Evolutionary conservation across 2,113 vertebrate genomes (phyloP).

Genomic region (Onychostoma macrolepis): DNA sequence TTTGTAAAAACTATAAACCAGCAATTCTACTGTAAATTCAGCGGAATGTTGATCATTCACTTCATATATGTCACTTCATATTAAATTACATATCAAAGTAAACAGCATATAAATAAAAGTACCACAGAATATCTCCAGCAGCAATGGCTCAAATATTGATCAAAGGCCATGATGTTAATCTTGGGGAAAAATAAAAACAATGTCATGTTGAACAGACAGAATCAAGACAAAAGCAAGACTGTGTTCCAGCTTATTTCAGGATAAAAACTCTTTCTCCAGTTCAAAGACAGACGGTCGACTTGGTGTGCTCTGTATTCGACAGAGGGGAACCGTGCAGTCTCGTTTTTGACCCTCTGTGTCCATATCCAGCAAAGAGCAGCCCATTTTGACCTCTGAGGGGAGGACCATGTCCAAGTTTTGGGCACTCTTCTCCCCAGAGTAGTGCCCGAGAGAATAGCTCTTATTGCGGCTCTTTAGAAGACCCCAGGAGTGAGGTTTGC

Average conservation of each 20-base stretch:
- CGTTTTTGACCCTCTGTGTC: conserved; percentile 87
- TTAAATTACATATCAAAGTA: conserved; percentile 80
- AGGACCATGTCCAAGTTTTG: conserved; percentile 68
- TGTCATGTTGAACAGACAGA: not conserved
- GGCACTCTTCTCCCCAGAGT: conserved; percentile 66
- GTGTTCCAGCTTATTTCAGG: conserved; percentile 62
- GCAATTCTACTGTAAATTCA: conserved; percentile 54
- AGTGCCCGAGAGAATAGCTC: conserved; percentile 75
- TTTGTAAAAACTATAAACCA: conserved; percentile 37
- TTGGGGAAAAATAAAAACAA: not conserved
- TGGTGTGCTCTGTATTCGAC: conserved; percentile 82
- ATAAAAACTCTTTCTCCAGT: conserved; percentile 90
- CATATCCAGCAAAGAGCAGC: conserved; percentile 83
- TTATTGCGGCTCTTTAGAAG: conserved; percentile 76
- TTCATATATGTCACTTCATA: conserved; percentile 68
- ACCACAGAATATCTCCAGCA: conserved; percentile 69
- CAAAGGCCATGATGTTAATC: conserved; percentile 36
- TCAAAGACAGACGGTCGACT: conserved; percentile 78
- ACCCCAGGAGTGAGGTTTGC: conserved; percentile 75
- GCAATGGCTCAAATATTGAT: conserved; percentile 69
- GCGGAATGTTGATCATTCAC: conserved; percentile 64
- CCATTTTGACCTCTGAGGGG: conserved; percentile 70
- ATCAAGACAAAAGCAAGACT: not conserved
- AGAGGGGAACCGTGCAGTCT: conserved; percentile 87
- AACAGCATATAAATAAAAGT: conserved; percentile 66